Conservation (phyloP, 2,113 vertebrate species). For the Entomyzon cyanotis region DNA sequence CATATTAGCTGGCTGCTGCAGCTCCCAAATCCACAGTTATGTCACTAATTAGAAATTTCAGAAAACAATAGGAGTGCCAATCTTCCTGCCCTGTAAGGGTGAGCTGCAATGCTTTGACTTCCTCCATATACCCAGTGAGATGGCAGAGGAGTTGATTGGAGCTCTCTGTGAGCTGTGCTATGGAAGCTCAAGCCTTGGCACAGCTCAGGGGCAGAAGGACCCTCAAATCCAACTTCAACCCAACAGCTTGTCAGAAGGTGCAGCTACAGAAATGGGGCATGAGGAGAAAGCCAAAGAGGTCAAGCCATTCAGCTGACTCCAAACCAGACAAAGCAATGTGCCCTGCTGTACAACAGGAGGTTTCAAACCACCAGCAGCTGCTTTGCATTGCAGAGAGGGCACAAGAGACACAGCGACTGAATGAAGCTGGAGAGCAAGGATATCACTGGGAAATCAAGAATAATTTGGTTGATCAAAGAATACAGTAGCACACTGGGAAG, state of each 20-base stretch:
- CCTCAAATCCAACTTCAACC: background rate
- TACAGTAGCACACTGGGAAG: background rate
- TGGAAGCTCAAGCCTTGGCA: background rate
- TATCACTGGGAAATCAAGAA: background rate
- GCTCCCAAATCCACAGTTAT: background rate
- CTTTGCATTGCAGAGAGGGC: background rate
- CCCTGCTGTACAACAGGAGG: accelerated
- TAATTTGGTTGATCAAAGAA: background rate
- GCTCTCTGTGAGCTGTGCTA: background rate
- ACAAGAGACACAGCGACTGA: accelerated
- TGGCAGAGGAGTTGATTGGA: accelerated
- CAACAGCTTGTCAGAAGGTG: background rate
- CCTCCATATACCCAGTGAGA: background rate
- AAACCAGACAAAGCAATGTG: background rate
- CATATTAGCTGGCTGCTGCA: background rate
- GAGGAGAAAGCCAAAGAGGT: background rate
- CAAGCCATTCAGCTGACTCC: background rate
- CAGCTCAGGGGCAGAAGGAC: background rate
- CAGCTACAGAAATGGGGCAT: background rate
- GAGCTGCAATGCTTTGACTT: background rate
- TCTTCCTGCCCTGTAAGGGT: background rate
- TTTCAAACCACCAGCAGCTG: background rate
- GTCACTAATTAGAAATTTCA: background rate
- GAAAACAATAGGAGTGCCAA: background rate
- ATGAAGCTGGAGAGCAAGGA: background rate